Percentiles rank a stretch among this genome's conserved stretches.
Evolutionary conservation across 2,888 invertebrate genomes (phyloP).

Genomic region (Eledone cirrhosa): DNA sequence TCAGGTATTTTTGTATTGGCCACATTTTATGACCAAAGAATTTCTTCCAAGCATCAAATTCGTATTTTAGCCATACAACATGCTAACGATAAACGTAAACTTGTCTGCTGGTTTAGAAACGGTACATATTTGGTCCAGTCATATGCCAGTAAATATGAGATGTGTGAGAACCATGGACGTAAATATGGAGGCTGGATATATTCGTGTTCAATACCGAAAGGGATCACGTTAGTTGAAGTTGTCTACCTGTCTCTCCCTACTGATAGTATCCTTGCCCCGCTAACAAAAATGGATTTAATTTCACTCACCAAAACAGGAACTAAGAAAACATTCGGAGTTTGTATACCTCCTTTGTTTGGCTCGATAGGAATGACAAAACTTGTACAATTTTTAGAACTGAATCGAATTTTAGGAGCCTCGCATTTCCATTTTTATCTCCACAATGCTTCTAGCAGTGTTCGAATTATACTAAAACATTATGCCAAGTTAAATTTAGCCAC

Average conservation of each 20-base stretch:
- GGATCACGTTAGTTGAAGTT: slow-evolving; percentile 31
- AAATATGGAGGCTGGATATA: slow-evolving; percentile 62
- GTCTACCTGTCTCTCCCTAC: slow-evolving; percentile 34
- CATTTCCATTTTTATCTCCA: slow-evolving; percentile 58
- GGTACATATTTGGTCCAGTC: slow-evolving; percentile 36
- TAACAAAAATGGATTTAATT: slow-evolving; percentile 26
- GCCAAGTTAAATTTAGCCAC: slow-evolving; percentile 44
- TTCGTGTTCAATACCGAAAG: slow-evolving; percentile 53
- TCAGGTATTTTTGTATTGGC: slow-evolving; percentile 44
- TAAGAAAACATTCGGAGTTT: slow-evolving; percentile 49
- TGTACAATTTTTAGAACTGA: slow-evolving; percentile 62
- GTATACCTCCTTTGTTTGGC: slow-evolving; percentile 64
- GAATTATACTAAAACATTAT: slow-evolving; percentile 51
- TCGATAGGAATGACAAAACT: slow-evolving; percentile 52
- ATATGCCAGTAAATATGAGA: slow-evolving; percentile 49
- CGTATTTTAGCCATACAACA: slow-evolving; percentile 46
- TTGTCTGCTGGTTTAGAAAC: slow-evolving; percentile 44
- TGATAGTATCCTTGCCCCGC: slow-evolving; percentile 6
- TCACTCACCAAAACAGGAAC: slow-evolving; percentile 7
- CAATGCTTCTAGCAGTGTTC: slow-evolving; percentile 44
- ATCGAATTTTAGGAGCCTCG: slow-evolving; percentile 54
- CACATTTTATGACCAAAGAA: slow-evolving; percentile 50
- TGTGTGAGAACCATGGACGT: slow-evolving; percentile 65
- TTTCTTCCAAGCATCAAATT: slow-evolving; percentile 34
- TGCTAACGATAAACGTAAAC: slow-evolving; percentile 36